Base-by-base conservation (phyloP, 2,113 vertebrate species). In the Callipepla californica region DNA sequence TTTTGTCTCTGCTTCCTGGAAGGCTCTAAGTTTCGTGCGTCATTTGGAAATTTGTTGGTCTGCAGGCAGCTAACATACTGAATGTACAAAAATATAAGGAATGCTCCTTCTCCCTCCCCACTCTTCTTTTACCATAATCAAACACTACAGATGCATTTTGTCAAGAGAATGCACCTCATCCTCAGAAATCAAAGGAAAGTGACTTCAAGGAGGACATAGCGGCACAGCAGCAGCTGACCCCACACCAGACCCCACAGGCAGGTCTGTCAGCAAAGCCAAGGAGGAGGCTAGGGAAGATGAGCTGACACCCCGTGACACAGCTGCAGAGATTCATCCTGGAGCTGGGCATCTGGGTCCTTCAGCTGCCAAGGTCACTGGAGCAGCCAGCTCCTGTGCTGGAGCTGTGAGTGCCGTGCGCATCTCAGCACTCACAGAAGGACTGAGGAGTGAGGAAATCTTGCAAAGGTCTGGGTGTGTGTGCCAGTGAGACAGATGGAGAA, bases 321-420 rank as follows among this genome's bases (percentile, higher is more conserved):
- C 96, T 95, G 94, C 94, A 57, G 94, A 93, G 80, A 94, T 91
- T 92, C 87, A 42, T 96, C 93, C 93, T 65, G 95, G 82, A 96
- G 95, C 96, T 87, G 91, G 96, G 93, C 96, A 96, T 90, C 96
- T 96, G 96, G 94, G 96, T 38, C 94, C 87, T 92, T 85, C 95
- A 96, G 93, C 96, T 95, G 94, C 93, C 95, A 79, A 72, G 96
- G 94, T 94, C 95, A 92, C 32, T 1, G 2, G 87, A 90, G 61
- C 89, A 92, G 87, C 58, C 94, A 70, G 91, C 92, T 95, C 89
- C 91, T 81, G 13, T 82, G 78, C 91, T 26, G 40, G 69, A 68
- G 67, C 10, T 3, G 67, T 21, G 89, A 69, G 28, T 2, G 1
- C 30, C 0, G 13, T 23, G 61, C 48, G 3, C 48, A 30, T 89